A percentile compares a stretch with the other conserved stretches of the same genome.
phyloP scores from a whole-genome alignment of 2,888 invertebrate genomes.

The Pyrrhosoma nymphula region DNA sequence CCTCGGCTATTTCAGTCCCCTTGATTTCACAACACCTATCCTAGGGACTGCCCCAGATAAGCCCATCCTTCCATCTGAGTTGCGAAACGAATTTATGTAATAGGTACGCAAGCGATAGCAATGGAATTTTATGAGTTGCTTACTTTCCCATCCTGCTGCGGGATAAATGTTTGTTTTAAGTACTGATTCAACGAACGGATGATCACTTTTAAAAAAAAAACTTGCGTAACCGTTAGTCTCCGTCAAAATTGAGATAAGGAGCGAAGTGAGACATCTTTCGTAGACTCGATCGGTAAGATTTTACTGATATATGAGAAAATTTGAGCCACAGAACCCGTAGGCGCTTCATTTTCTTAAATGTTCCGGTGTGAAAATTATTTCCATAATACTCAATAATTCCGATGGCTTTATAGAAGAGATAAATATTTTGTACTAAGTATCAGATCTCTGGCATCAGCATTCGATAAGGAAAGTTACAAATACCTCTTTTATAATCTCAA shows the following conservation, averaged over 20 bases:
- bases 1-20: not conserved
- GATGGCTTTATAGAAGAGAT: no score
- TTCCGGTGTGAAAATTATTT: no score
- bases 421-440: no score
- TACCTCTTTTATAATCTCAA: no score
- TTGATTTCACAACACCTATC: not conserved
- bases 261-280: not conserved
- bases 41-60: not conserved
- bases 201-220: not conserved
- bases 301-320: not conserved
- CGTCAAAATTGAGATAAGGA: not conserved
- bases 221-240: not conserved
- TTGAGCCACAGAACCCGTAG: no score
- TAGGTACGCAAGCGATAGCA: not conserved
- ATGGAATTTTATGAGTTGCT: slow-evolving; percentile 3
- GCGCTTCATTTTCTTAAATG: no score
- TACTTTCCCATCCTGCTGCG: not conserved
- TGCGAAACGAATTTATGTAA: not conserved
- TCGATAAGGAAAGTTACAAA: no score
- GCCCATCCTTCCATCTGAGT: not conserved
- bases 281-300: not conserved
- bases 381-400: no score
- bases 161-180: not conserved
- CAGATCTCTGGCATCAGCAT: no score
- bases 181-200: not conserved